Conservation (phyloP, 1,140 invertebrate species). For the Leptinotarsa undecemlineata region DNA sequence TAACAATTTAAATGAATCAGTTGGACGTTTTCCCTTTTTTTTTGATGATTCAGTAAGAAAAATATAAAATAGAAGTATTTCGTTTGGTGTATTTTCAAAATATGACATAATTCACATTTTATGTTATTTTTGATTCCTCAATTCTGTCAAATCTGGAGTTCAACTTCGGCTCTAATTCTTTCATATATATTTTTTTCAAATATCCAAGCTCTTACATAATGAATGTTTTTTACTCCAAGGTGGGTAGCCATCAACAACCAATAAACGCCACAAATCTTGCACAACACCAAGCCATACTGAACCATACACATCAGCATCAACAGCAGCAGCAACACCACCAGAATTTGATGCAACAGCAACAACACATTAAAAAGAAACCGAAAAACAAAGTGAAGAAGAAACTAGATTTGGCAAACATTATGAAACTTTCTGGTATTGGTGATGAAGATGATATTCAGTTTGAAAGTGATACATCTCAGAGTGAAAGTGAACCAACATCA, state of each 20-base stretch:
- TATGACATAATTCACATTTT: too few relatives aligned
- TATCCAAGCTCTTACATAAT: too few relatives aligned
- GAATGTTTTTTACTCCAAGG: constrained; percentile 15
- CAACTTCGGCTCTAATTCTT: neutral
- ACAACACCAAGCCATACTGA: constrained; percentile 35
- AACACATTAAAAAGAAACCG: constrained; percentile 48
- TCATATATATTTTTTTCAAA: constrained; percentile 12
- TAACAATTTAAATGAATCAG: neutral
- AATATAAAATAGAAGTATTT: too few relatives aligned
- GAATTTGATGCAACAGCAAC: constrained; percentile 33
- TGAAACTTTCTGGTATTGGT: constrained; percentile 58
- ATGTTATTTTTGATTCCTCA: too few relatives aligned
- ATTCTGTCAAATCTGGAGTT: too few relatives aligned
- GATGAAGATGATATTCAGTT: constrained; percentile 55
- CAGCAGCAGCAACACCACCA: constrained; percentile 35
- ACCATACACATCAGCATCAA: constrained; percentile 27
- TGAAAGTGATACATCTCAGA: constrained; percentile 53
- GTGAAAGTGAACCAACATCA: constrained; percentile 50
- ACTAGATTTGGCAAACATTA: constrained; percentile 62
- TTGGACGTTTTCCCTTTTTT: too few relatives aligned
- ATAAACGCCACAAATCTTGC: constrained; percentile 37
- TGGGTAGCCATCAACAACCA: constrained; percentile 41
- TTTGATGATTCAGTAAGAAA: too few relatives aligned
- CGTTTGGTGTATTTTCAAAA: too few relatives aligned
- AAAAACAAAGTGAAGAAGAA: constrained; percentile 57